A percentile compares a stretch with the other conserved stretches of the same genome.
These are phyloP conservation scores for Gnathonemus echidnorhynchus DNA, from an alignment of 2,113 vertebrate genomes.

Conservation along the genomic window DNA sequence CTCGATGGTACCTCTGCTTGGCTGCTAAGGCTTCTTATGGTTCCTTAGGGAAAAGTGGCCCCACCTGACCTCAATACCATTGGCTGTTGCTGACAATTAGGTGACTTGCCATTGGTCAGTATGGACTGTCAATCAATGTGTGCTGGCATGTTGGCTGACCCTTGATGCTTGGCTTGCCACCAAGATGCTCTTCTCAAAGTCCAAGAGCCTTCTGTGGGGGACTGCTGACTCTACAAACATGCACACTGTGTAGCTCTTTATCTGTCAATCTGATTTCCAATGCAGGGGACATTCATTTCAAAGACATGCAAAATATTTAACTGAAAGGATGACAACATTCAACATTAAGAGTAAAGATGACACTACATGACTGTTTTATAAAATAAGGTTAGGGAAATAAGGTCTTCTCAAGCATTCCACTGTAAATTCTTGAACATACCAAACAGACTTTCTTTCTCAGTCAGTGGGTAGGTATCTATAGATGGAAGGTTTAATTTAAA, in stretches of 20 bases:
- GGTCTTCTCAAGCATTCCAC: neutral
- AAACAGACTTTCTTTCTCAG: neutral
- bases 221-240: conserved; percentile 13
- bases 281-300: neutral
- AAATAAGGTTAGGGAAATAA: neutral
- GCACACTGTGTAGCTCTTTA: conserved; percentile 16
- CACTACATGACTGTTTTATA: neutral
- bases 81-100: neutral
- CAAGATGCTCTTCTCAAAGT: conserved; percentile 45
- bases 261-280: conserved; percentile 11
- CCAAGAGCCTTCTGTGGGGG: conserved; percentile 36
- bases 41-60: neutral
- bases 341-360: neutral
- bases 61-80: neutral
- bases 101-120: neutral
- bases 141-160: conserved; percentile 30
- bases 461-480: neutral
- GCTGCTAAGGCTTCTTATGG: conserved; percentile 40
- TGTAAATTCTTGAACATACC: neutral
- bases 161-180: conserved; percentile 45
- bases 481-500: neutral
- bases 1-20: conserved; percentile 37
- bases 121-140: neutral
- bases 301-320: conserved; percentile 1
- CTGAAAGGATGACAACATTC: neutral